Evolutionary conservation across 2,113 vertebrate genomes (phyloP).

Genomic region (Peucedramus taeniatus): DNA sequence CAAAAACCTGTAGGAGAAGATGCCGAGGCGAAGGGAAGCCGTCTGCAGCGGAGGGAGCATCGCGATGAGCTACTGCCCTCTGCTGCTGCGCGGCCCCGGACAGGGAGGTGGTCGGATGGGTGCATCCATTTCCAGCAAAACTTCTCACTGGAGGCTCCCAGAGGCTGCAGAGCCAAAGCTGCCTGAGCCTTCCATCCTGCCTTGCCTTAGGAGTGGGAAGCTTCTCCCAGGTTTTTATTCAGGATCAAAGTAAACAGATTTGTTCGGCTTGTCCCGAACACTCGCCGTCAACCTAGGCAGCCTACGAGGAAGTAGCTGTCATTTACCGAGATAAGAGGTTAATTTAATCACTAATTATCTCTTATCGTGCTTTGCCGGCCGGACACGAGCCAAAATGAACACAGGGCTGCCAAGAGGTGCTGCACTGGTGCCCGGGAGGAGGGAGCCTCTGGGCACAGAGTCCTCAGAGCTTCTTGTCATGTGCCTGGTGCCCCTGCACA

Average conservation of each 20-base stretch:
- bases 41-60: not conserved
- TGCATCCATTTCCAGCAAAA: not conserved
- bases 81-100: not conserved
- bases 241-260: slow-evolving; percentile 32
- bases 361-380: not conserved
- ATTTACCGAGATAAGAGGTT: slow-evolving; percentile 22
- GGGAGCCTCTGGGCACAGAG: not conserved
- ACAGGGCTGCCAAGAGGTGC: not conserved
- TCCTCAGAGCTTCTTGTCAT: not conserved
- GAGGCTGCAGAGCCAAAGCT: not conserved
- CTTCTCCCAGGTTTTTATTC: not conserved
- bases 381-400: not conserved
- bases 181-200: not conserved
- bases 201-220: not conserved
- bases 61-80: slow-evolving; percentile 38
- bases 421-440: not conserved
- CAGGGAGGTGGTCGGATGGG: not conserved
- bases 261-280: not conserved
- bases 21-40: not conserved
- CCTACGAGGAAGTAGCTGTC: not conserved
- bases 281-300: not conserved
- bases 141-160: not conserved
- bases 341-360: slow-evolving; percentile 36
- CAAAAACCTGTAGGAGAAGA: not conserved
- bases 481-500: not conserved